Evolutionary conservation across 1,140 invertebrate species (phyloP), one percentile per base, ranked within the genome.

Genomic region (Tetramorium simillimum): DNA sequence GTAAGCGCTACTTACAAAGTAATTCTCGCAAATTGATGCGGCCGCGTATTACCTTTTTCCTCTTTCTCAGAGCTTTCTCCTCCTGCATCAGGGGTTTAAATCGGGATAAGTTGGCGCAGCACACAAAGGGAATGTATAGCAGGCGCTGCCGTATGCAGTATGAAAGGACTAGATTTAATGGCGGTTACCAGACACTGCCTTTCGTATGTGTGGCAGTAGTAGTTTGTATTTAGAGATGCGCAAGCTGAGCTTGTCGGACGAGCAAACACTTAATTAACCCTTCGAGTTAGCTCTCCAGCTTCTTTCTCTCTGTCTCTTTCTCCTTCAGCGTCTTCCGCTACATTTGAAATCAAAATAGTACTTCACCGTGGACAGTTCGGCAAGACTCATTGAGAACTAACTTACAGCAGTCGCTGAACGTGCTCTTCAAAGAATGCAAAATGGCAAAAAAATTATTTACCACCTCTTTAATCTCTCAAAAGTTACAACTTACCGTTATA

Each of bases 261-360:
- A 90, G 86, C 91, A 92, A 92, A 92, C 91, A 93, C 92, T 93
- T 93, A 92, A 93, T 93, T 93, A 93, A 91, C 90, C 89, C 92
- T 90, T 92, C 91, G 87, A 91, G 86, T 87, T 90, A 67, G 14
- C 63, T 89, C 53, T 43, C 72, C 62, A 28, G 37, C 28, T 33
- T 86, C 49, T 67, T 40, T 51, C 62, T 77, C 24, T 56, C 51
- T 37, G 49, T 33, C 72, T 10, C 46, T 76, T 46, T 63, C 43
- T 53, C 37, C 56, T 21, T 80, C 63, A 24, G 9, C 37, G 28
- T 53, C 46, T 85, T 51, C 40, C 75, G 75, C 63, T 51, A 16
- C 65, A 58, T 82, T 24, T 46, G 37, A 63, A 88, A 81, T 88
- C 86, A 89, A 82, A 91, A 89, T 89, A 86, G 77, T 67, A 85